Conservation (phyloP, 2,113 vertebrate genomes). For the Atractosteus spatula region DNA sequence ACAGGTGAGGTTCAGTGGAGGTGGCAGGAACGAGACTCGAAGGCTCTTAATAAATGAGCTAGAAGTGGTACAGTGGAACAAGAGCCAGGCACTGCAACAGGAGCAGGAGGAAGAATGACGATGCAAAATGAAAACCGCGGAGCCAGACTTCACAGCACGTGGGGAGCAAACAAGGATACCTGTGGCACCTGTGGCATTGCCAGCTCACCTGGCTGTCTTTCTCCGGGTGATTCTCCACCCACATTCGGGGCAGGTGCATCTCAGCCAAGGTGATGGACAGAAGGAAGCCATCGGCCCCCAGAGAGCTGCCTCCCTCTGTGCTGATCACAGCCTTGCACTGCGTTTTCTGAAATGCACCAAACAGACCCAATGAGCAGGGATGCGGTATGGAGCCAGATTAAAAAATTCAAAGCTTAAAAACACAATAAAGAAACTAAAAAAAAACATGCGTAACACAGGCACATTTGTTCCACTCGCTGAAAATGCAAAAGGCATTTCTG, state of each 20-base stretch:
- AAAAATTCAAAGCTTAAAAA: too few species aligned
- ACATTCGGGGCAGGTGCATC: conserved; percentile 77
- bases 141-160: too few species aligned
- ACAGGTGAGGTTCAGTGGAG: neutral
- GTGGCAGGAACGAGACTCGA: neutral
- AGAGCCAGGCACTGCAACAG: too few species aligned
- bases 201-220: conserved; percentile 73
- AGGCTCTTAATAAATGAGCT: neutral
- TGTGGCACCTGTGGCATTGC: too few species aligned
- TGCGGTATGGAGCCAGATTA: neutral
- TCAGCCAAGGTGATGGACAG: conserved; percentile 65
- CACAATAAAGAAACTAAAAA: too few species aligned
- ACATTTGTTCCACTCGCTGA: too few species aligned
- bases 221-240: conserved; percentile 81
- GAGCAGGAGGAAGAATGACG: too few species aligned
- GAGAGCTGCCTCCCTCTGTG: conserved; percentile 59
- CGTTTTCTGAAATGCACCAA: conserved; percentile 58
- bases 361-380: too few species aligned
- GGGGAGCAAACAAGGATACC: too few species aligned
- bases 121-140: neutral
- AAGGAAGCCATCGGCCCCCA: conserved; percentile 68
- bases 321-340: conserved; percentile 76
- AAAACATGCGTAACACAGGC: too few species aligned
- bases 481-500: too few species aligned
- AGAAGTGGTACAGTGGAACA: too few species aligned